phyloP scores from a whole-genome alignment of 2,113 vertebrate genomes.

The Numenius arquata region DNA sequence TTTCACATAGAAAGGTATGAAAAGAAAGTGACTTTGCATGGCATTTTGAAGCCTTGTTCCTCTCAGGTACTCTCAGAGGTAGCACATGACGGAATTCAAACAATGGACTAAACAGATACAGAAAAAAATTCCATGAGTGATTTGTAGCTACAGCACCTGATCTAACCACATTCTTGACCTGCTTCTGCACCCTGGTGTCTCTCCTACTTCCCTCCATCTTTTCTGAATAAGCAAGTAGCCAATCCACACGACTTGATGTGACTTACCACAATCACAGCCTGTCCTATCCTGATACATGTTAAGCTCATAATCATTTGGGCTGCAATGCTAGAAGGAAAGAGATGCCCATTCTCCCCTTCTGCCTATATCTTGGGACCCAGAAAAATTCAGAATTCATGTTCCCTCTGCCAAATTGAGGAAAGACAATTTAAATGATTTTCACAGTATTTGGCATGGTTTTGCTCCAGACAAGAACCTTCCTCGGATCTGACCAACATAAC shows the following conservation, averaged over 20 bases:
- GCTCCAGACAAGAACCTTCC: not conserved
- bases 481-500: not conserved
- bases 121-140: not conserved
- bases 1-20: not conserved
- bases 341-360: not conserved
- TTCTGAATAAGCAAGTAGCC: not conserved
- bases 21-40: not conserved
- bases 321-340: not conserved
- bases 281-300: not conserved
- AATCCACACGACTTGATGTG: not conserved
- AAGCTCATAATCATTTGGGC: not conserved
- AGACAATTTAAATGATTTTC: not conserved
- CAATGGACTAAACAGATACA: not conserved
- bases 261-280: not conserved
- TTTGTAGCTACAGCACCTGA: not conserved
- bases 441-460: not conserved
- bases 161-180: not conserved
- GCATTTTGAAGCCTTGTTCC: not conserved
- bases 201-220: not conserved
- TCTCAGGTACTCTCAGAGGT: not conserved
- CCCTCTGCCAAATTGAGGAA: not conserved
- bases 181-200: not conserved
- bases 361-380: not conserved
- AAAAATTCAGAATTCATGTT: not conserved
- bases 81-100: not conserved